Base-by-base conservation (phyloP, 2,113 vertebrate genomes). In the Harpagus bidentatus region DNA sequence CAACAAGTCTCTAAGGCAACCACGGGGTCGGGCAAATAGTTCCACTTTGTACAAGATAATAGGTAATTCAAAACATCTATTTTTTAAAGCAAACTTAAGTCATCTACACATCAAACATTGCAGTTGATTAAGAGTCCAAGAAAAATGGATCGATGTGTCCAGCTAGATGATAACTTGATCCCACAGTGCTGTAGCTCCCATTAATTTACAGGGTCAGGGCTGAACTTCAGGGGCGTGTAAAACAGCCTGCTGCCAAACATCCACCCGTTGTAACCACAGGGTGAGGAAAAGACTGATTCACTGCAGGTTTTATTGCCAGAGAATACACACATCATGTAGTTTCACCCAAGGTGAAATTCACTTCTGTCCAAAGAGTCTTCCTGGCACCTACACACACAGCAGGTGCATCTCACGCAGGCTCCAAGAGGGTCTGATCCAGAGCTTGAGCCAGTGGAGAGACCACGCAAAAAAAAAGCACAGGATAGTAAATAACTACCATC, bases 21-120 rank as follows among this genome's bases (percentile, higher is more conserved):
- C 53, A 69, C 0, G 0, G 82, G 93, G 89, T 20, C 89, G 91
- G 95, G 81, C 94, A 95, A 89, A 94, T 93, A 89, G 78, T 85
- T 97, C 77, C 62, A 69, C 58, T 94, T 95, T 45, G 45, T 89
- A 73, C 70, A 95, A 94, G 77, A 91, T 90, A 84, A 94, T 76
- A 96, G 94, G 81, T 82, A 79, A 95, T 89, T 93, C 82, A 96
- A 91, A 96, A 80, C 81, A 79, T 87, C 69, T 52, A 52, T 48
- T 95, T 65, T 79, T 86, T 61, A 88, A 87, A 95, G 61, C 40
- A 94, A 88, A 65, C 31, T 89, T 34, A 72, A 95, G 42, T 62
- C 34, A 91, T 76, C 69, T 34, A 40, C 94, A 71, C 76, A 76
- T 81, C 86, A 91, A 92, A 89, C 50, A 62, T 1, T 29, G 40